phyloP scores from a whole-genome alignment of 2,888 invertebrate genomes.

The Agriopis marginaria region DNA sequence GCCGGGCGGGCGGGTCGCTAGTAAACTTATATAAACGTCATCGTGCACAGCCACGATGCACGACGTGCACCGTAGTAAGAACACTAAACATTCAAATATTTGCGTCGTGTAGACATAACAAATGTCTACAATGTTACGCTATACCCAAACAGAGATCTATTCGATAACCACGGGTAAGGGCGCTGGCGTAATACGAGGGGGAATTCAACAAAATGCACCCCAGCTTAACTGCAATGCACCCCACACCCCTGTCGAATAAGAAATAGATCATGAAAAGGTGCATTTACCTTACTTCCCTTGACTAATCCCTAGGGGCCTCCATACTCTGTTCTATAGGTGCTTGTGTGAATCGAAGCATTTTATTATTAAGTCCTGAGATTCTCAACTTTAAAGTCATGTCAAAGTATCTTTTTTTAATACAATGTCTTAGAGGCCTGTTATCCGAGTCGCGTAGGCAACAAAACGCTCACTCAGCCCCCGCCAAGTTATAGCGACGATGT shows the following conservation, averaged over 20 bases:
- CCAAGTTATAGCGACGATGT: too few species aligned
- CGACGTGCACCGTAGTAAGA: neutral
- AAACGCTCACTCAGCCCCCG: too few species aligned
- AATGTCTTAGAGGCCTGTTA: too few species aligned
- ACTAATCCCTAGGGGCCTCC: slow-evolving; percentile 7
- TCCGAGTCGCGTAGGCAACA: too few species aligned
- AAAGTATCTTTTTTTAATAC: too few species aligned
- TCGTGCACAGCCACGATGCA: neutral
- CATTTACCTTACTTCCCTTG: slow-evolving; percentile 21
- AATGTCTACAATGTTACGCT: slow-evolving; percentile 17
- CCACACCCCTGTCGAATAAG: slow-evolving; percentile 25
- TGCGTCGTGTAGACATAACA: slow-evolving; percentile 12
- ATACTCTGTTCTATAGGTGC: neutral
- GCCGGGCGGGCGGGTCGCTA: too few species aligned
- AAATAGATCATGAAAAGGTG: slow-evolving; percentile 36
- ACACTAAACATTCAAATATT: neutral
- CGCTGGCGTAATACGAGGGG: slow-evolving; percentile 13
- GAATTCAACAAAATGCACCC: slow-evolving; percentile 26
- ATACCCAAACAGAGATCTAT: slow-evolving; percentile 23
- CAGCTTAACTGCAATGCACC: slow-evolving; percentile 19
- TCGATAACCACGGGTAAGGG: slow-evolving; percentile 9
- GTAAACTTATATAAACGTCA: too few species aligned
- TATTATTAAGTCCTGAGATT: neutral
- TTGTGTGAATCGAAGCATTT: neutral
- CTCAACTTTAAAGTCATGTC: too few species aligned